Percentiles rank a stretch among this genome's conserved stretches.
Evolutionary conservation across 2,797 vertebrate genomes (phyloP).

Genomic region (Pristis pectinata): DNA sequence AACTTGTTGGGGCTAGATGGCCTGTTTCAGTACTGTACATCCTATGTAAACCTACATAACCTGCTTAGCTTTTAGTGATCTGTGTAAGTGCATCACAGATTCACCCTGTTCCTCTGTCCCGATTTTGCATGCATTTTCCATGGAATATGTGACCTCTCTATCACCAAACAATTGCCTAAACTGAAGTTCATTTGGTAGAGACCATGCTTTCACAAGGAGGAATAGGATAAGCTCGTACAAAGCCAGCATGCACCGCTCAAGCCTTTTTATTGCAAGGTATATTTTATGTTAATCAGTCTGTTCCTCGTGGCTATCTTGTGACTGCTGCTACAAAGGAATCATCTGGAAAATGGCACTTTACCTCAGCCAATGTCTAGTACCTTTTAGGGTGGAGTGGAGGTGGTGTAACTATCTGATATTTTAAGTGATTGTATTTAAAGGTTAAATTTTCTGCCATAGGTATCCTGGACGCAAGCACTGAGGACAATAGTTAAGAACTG

Average conservation of each 20-base stretch:
- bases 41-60: too few species aligned
- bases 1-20: too few species aligned
- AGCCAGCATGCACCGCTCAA: not conserved
- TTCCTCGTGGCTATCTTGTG: not conserved
- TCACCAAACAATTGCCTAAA: too few species aligned
- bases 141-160: too few species aligned
- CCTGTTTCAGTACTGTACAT: too few species aligned
- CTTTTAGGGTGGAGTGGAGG: not conserved
- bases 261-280: not conserved
- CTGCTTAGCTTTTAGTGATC: too few species aligned
- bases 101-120: too few species aligned
- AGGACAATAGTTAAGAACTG: constrained; percentile 97
- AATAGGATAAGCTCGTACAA: too few species aligned
- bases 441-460: constrained; percentile 56
- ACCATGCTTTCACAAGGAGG: too few species aligned
- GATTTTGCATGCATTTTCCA: too few species aligned
- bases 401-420: not conserved
- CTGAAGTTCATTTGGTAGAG: too few species aligned
- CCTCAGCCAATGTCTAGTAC: not conserved
- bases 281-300: not conserved
- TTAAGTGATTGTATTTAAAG: not conserved
- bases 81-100: too few species aligned
- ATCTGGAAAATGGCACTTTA: not conserved
- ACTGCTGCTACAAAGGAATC: not conserved
- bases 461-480: constrained; percentile 95